These are phyloP conservation scores for Syngnathus acus DNA, from an alignment of 2,797 vertebrate genomes.

Conservation along the genomic window DNA sequence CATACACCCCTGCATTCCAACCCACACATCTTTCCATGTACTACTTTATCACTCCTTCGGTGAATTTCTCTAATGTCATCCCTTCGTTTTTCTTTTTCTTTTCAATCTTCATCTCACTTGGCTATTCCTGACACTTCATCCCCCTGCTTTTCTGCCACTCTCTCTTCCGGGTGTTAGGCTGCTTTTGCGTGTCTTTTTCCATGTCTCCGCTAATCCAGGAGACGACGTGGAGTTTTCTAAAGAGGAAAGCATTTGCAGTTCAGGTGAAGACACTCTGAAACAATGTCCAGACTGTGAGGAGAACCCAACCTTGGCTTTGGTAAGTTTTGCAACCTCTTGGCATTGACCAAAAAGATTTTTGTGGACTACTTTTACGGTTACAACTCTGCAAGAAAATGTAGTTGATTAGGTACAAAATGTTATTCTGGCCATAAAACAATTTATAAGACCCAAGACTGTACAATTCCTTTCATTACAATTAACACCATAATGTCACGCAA, in stretches of 20 bases:
- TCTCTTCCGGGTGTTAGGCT: conserved; percentile 33
- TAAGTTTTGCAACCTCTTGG: conserved; percentile 32
- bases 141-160: conserved; percentile 16
- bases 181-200: conserved; percentile 34
- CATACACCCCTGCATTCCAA: conserved; percentile 16
- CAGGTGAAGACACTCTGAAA: conserved; percentile 5
- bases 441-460: not conserved
- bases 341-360: not conserved
- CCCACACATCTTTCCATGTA: conserved; percentile 14
- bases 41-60: not conserved
- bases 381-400: not conserved
- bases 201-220: conserved; percentile 34
- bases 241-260: conserved; percentile 14
- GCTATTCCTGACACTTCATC: conserved; percentile 17
- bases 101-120: conserved; percentile 10
- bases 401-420: not conserved
- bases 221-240: conserved; percentile 27
- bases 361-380: not conserved
- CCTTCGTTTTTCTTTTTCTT: conserved; percentile 28
- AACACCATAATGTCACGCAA: too few species aligned
- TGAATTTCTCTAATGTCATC: not conserved
- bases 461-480: not conserved
- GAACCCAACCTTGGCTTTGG: conserved; percentile 31
- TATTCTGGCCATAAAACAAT: not conserved
- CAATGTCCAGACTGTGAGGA: conserved; percentile 26